These are phyloP conservation scores for Melanotaenia trifasciata DNA, from an alignment of 2,797 vertebrate species.

Conservation along the genomic window DNA sequence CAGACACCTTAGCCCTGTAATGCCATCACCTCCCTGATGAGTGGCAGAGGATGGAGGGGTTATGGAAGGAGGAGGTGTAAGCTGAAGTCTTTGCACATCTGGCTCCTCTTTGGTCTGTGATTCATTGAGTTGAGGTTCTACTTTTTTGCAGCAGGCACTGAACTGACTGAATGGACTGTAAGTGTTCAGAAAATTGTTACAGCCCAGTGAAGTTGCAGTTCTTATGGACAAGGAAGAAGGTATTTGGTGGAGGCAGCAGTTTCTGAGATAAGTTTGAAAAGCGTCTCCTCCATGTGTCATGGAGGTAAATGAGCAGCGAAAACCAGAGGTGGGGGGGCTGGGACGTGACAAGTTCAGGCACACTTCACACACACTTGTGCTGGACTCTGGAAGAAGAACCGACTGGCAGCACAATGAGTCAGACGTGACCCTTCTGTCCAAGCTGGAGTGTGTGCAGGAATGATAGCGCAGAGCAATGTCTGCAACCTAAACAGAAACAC, in stretches of 20 bases:
- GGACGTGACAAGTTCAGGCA: conserved; percentile 82
- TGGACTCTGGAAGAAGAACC: conserved; percentile 80
- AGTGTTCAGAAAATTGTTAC: conserved; percentile 85
- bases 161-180: conserved; percentile 90
- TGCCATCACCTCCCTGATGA: conserved; percentile 55
- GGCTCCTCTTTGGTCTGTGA: conserved; percentile 69
- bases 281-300: conserved; percentile 78
- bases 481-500: conserved; percentile 83
- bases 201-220: conserved; percentile 68
- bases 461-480: conserved; percentile 92
- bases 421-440: conserved; percentile 7
- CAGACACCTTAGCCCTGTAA: conserved; percentile 91
- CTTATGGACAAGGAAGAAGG: conserved; percentile 18
- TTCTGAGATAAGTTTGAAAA: conserved; percentile 85
- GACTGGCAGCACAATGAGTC: conserved; percentile 88
- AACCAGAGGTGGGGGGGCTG: conserved; percentile 48
- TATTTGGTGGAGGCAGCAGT: conserved; percentile 59
- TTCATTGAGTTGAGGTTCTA: conserved; percentile 73
- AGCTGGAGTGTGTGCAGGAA: conserved; percentile 81
- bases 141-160: conserved; percentile 91
- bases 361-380: conserved; percentile 86
- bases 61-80: conserved; percentile 6
- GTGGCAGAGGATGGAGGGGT: conserved; percentile 12
- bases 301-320: conserved; percentile 78
- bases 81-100: conserved; percentile 8